Base-by-base conservation (phyloP, 2,888 invertebrate genomes). In the Dasypolia templi region DNA sequence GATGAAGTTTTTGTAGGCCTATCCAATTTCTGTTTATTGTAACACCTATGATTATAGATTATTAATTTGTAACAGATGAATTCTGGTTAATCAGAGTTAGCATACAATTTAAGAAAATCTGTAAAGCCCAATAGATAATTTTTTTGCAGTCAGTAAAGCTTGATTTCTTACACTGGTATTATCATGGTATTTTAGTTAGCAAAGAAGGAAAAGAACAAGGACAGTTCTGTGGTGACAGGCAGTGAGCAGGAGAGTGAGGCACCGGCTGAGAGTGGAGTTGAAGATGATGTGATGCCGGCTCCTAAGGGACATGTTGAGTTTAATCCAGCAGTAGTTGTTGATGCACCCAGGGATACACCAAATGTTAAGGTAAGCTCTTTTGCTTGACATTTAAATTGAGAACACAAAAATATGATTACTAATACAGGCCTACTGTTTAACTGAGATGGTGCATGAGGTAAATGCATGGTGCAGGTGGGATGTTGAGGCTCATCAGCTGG, bases 291-390 rank as follows among this genome's bases (percentile, higher is more conserved):
- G 0, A 86, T 89, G 53, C 91, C 92, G 0, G 85, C 89, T 59
- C 87, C 88, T 59, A 95, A 95, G 85, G 93, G 91, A 29, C 97
- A 97, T 91, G 98, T 98, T 12, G 98, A 98, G 87, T 97, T 98
- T 86, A 86, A 89, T 83, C 97, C 97, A 81, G 97, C 97, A 75
- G 96, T 97, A 53, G 97, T 97, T 59, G 97, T 97, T 53, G 97
- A 97, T 88, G 95, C 97, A 65, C 94, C 97, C 44, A 94, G 96
- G 71, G 97, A 97, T 79, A 92, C 94, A 72, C 93, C 92, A 26
- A 96, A 96, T 93, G 96, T 97, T 83, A 96, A 95, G 94, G 95
- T 93, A 87, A 81, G 88, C 80, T 35, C 3, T 32, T 59, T 61
- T 46, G 1, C 26, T 67, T 58, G n/a, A 42, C 29, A 42, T 11